phyloP scores from a whole-genome alignment of 2,113 vertebrate genomes.

The Nicator chloris region DNA sequence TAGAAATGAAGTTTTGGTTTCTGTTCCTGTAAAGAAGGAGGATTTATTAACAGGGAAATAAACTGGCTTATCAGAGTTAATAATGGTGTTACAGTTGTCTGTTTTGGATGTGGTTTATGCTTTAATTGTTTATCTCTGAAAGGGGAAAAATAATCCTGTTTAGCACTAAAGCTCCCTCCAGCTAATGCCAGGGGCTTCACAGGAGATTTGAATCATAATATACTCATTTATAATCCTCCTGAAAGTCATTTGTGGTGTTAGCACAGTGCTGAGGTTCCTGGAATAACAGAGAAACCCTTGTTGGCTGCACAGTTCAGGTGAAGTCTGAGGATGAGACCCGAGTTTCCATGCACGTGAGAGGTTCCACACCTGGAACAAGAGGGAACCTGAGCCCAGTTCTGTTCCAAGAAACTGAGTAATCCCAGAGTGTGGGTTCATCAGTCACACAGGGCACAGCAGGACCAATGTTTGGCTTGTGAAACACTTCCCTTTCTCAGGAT shows the following conservation, averaged over 20 bases:
- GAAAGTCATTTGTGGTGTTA: background rate
- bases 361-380: background rate
- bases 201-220: background rate
- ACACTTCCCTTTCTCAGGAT: background rate
- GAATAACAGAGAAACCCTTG: background rate
- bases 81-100: background rate
- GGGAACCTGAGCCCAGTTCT: background rate
- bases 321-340: background rate
- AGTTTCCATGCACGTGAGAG: background rate
- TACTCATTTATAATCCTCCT: background rate
- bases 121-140: conserved; percentile 9
- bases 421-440: background rate
- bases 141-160: background rate
- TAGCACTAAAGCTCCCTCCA: background rate
- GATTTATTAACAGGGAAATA: conserved; percentile 19
- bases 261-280: background rate
- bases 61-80: background rate
- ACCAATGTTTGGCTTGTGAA: background rate
- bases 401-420: fast-evolving
- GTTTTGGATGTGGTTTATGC: background rate
- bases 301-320: background rate
- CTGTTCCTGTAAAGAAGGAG: background rate
- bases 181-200: background rate
- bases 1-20: background rate
- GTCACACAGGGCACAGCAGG: background rate